phyloP scores from a whole-genome alignment of 2,888 invertebrate genomes.

The Eremobia ochroleuca region DNA sequence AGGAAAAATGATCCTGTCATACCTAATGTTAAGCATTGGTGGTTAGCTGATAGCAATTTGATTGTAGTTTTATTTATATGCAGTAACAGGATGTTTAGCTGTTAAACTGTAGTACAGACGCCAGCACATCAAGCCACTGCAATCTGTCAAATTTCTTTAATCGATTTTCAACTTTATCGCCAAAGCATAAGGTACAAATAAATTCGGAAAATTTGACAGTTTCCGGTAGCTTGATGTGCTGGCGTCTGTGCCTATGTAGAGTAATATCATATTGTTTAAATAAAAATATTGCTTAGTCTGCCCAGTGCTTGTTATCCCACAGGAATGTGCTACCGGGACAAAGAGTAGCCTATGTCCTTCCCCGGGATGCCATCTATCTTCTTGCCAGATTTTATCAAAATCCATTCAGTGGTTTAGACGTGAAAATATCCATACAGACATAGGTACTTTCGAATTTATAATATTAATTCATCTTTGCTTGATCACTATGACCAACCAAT shows the following conservation, averaged over 20 bases:
- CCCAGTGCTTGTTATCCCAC: neutral
- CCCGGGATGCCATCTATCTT: neutral
- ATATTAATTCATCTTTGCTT: neutral
- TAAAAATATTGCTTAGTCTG: neutral
- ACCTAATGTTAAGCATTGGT: slow-evolving; percentile 13
- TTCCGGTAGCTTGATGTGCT: too few relatives aligned
- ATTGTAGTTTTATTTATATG: slow-evolving; percentile 53
- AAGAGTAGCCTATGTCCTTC: neutral
- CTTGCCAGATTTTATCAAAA: neutral
- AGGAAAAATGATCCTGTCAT: slow-evolving; percentile 57
- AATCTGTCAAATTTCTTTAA: too few relatives aligned
- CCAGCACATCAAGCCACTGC: too few relatives aligned
- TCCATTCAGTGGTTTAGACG: neutral
- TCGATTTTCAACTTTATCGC: too few relatives aligned
- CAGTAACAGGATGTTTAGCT: slow-evolving; percentile 42
- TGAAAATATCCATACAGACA: neutral
- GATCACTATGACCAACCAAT: neutral
- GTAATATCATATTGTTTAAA: slow-evolving; percentile 2
- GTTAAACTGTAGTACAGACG: neutral
- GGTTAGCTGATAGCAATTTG: slow-evolving; percentile 32
- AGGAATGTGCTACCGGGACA: too few relatives aligned
- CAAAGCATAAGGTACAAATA: too few relatives aligned
- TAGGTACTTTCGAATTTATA: neutral
- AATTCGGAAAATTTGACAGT: too few relatives aligned
- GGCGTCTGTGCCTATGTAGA: neutral